Conservation (phyloP, 2,888 invertebrate genomes). For the Heliconius erato region DNA sequence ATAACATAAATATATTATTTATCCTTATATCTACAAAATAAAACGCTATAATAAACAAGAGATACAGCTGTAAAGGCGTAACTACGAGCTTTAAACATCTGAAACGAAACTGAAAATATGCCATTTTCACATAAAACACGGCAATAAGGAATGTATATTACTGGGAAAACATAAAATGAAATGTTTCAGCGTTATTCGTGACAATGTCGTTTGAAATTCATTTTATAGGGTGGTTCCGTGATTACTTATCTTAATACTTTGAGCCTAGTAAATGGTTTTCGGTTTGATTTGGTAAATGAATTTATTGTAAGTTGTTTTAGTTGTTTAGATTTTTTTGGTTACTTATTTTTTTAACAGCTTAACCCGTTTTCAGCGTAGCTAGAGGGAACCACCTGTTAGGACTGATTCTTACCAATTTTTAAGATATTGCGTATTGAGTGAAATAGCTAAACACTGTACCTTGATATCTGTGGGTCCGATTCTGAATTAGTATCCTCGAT, state of each 20-base stretch:
- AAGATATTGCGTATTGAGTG: too few relatives aligned
- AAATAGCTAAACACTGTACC: too few relatives aligned
- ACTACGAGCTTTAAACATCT: slow-evolving; percentile 2
- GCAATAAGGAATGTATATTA: slow-evolving; percentile 31
- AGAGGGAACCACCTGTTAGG: too few relatives aligned
- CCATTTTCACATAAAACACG: slow-evolving; percentile 30
- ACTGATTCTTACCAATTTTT: too few relatives aligned
- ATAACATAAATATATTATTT: too few relatives aligned
- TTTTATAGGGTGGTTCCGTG: slow-evolving; percentile 14
- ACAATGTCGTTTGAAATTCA: slow-evolving; percentile 29
- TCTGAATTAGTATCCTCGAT: too few relatives aligned
- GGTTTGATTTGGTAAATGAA: neutral
- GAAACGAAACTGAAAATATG: slow-evolving; percentile 26
- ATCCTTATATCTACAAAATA: too few relatives aligned
- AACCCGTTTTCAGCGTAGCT: too few relatives aligned
- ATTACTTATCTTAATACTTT: slow-evolving; percentile 17
- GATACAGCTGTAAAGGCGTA: slow-evolving; percentile 15
- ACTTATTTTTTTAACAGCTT: too few relatives aligned
- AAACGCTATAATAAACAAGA: neutral
- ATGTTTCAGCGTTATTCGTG: slow-evolving; percentile 24
- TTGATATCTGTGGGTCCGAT: too few relatives aligned
- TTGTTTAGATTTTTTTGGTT: neutral
- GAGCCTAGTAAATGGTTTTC: neutral
- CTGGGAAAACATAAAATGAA: slow-evolving; percentile 31
- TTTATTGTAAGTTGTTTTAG: neutral